A percentile compares a stretch with the other conserved stretches of the same genome.
phyloP scores from a whole-genome alignment of 37 sponge, comb jelly and placozoan species.

The Amphimedon queenslandica region DNA sequence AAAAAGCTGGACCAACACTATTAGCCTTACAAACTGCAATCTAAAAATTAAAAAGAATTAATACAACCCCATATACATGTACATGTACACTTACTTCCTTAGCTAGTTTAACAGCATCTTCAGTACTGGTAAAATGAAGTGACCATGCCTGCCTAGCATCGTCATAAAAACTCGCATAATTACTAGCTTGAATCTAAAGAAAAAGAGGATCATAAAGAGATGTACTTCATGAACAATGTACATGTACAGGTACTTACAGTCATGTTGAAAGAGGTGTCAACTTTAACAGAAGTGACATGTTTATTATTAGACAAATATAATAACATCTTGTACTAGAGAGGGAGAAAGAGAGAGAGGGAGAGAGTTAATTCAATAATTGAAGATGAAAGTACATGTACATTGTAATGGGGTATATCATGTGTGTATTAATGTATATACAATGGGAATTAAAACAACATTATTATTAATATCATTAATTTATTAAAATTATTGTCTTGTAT shows the following conservation, averaged over 20 bases:
- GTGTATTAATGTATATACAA: too few species aligned
- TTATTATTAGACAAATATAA: conserved; percentile 71
- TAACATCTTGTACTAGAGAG: conserved; percentile 84
- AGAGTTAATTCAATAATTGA: too few species aligned
- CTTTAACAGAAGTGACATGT: conserved; percentile 61
- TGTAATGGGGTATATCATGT: too few species aligned
- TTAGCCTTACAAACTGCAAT: conserved; percentile 70
- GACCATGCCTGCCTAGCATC: conserved; percentile 90
- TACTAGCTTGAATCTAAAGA: conserved; percentile 61
- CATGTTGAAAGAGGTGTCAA: conserved; percentile 62
- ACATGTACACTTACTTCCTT: conserved; percentile 57
- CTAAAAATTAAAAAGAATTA: conserved; percentile 12
- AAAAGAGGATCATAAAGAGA: neutral
- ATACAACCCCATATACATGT: neutral
- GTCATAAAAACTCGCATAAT: conserved; percentile 94
- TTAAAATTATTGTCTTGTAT: too few species aligned
- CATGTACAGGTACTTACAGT: conserved; percentile 57
- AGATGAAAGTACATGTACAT: too few species aligned
- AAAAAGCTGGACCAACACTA: conserved; percentile 21
- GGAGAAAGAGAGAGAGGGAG: too few species aligned
- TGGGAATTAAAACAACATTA: too few species aligned
- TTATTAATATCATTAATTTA: too few species aligned
- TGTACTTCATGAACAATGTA: neutral
- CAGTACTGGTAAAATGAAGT: conserved; percentile 53
- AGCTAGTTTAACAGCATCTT: conserved; percentile 55